Conservation (phyloP, 2,888 invertebrate genomes). For the Morpho helenor region DNA sequence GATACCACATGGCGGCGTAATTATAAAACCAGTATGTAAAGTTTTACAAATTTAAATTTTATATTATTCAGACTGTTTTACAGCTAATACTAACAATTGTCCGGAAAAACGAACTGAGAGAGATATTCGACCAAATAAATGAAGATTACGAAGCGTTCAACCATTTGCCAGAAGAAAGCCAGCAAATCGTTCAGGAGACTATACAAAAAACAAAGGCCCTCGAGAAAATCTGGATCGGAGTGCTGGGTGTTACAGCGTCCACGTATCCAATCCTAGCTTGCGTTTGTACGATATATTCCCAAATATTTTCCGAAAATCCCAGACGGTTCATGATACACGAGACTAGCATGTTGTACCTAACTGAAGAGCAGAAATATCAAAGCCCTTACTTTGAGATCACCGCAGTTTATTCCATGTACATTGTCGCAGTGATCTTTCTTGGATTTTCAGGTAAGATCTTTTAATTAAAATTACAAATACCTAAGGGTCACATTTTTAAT, state of each 20-base stretch:
- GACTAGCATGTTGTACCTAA: slow-evolving; percentile 15
- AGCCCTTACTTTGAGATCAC: slow-evolving; percentile 29
- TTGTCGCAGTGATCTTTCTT: slow-evolving; percentile 18
- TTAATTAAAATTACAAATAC: no score
- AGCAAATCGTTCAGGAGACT: slow-evolving; percentile 15
- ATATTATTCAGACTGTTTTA: not conserved
- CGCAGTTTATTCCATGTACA: slow-evolving; percentile 19
- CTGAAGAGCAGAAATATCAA: slow-evolving; percentile 25
- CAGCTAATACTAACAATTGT: slow-evolving; percentile 26
- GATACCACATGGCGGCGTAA: no score
- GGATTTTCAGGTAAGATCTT: slow-evolving; percentile 26
- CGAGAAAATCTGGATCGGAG: slow-evolving; percentile 26
- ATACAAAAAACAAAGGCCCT: slow-evolving; percentile 22
- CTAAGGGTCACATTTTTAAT: no score
- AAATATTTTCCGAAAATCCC: slow-evolving; percentile 26
- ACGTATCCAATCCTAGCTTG: slow-evolving; percentile 26
- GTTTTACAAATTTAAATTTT: no score
- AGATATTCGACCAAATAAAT: slow-evolving; percentile 25
- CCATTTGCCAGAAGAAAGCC: slow-evolving; percentile 24
- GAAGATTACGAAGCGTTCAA: slow-evolving; percentile 27
- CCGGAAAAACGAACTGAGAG: slow-evolving; percentile 23
- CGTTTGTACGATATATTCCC: slow-evolving; percentile 23
- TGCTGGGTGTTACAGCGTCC: slow-evolving; percentile 10
- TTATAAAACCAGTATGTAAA: no score
- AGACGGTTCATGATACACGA: slow-evolving; percentile 31